These are phyloP conservation scores for Euproctis similis DNA, from an alignment of 2,888 invertebrate genomes.

Conservation along the genomic window DNA sequence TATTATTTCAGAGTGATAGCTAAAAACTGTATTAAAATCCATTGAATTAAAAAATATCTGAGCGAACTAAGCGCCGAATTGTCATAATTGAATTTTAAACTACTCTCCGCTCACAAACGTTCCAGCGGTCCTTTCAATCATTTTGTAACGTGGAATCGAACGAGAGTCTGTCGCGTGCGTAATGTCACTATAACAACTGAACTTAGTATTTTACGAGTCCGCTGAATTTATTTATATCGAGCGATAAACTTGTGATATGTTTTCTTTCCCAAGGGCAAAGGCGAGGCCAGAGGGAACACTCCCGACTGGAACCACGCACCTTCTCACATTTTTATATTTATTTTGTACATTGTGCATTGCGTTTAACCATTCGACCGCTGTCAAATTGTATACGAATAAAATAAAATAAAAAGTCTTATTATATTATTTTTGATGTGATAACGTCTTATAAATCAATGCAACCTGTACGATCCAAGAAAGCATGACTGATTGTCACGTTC, in stretches of 20 bases:
- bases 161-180: conserved; percentile 17
- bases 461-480: too few species aligned
- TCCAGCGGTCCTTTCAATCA: too few species aligned
- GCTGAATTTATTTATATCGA: conserved; percentile 18
- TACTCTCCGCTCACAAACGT: too few species aligned
- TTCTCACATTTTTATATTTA: conserved; percentile 29
- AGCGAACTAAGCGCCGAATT: too few species aligned
- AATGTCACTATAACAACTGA: conserved; percentile 34
- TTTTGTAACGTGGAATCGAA: neutral
- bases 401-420: too few species aligned
- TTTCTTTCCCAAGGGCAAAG: conserved; percentile 61
- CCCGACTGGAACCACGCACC: conserved; percentile 23
- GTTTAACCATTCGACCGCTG: conserved; percentile 24
- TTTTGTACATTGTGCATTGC: conserved; percentile 30
- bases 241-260: conserved; percentile 47
- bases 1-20: too few species aligned
- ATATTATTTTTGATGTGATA: too few species aligned
- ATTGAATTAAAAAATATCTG: too few species aligned
- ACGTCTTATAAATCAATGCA: too few species aligned
- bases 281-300: conserved; percentile 29
- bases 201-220: conserved; percentile 8
- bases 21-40: too few species aligned
- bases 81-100: too few species aligned
- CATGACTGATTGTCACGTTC: too few species aligned
- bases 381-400: conserved; percentile 8